Conservation (phyloP, 2,113 vertebrate species). For the Oreotrochilus melanogaster region DNA sequence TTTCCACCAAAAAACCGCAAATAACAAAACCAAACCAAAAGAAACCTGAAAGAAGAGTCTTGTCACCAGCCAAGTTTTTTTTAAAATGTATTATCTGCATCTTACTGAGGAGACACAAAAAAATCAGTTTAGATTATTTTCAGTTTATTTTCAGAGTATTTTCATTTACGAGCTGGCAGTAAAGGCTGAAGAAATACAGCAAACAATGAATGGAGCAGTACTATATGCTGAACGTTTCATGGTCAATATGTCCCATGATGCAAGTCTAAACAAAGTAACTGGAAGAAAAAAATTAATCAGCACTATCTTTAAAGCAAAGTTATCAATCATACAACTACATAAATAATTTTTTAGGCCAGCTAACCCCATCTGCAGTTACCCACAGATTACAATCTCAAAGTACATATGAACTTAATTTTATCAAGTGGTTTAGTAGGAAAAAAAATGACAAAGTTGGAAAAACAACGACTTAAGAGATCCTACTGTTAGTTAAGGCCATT, state of each 20-base stretch:
- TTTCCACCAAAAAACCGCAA: not conserved
- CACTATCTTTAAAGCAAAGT: not conserved
- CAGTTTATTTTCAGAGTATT: not conserved
- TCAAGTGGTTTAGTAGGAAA: not conserved
- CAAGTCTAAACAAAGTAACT: not conserved
- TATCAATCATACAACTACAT: not conserved
- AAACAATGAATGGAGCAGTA: not conserved
- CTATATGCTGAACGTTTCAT: not conserved
- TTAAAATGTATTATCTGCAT: not conserved
- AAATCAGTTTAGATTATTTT: not conserved
- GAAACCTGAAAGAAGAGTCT: not conserved
- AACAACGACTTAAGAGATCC: not conserved
- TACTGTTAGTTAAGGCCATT: not conserved
- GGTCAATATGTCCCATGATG: not conserved
- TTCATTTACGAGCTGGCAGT: not conserved
- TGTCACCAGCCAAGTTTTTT: not conserved
- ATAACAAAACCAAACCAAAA: too few relatives aligned
- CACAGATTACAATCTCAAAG: not conserved
- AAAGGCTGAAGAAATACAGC: not conserved
- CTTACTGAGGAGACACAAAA: not conserved
- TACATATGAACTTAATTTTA: not conserved
- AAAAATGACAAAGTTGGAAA: not conserved
- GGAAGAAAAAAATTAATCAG: too few relatives aligned
- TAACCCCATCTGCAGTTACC: not conserved
- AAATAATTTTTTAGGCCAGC: not conserved